Evolutionary conservation across 2,797 vertebrate species (phyloP), one percentile per base, ranked within the genome.

Genomic region (Lacerta bilineata): DNA sequence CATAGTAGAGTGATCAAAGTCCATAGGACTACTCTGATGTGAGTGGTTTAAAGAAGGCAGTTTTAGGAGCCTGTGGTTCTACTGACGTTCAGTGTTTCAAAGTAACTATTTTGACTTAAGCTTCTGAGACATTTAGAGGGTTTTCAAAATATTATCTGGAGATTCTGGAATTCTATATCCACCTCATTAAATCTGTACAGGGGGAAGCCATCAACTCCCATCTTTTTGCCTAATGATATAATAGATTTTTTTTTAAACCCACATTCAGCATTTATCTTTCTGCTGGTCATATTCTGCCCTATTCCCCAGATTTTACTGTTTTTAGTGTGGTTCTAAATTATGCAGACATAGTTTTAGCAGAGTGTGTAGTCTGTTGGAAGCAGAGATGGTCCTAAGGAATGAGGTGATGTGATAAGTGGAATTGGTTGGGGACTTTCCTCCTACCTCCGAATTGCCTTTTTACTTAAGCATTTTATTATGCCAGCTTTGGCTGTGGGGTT

Each of bases 131-230:
- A 66, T 25, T 85, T 80, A 89, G 55, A 33, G 80, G 50, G 25
- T 80, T 89, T 84, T 75, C 39, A 89, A 85, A 80, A 74, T 36
- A 64, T 85, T 89, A 64, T 75, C 78, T 39, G 66, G 83, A 75
- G 83, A 85, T 41, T 29, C 36, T 41, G 59, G 39, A 84, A 89
- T 64, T 79, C 83, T 80, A 8, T 80, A 80, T 89, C 75, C 77
- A 80, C 39, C 77, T 85, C 77, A 85, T 85, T 89, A 89, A 85
- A 89, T 41, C 33, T 59, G 88, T 80, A 68, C 83, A 71, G 80
- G 64, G 84, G 71, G 84, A 80, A 50, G 77, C 83, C 61, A 88
- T 77, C 59, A 75, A 81, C n/a, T 79, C 69, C 29, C 68, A 46
- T 46, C 41, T 72, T 80, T 41, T 43, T 27, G 25, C 36, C 55